Evolutionary conservation across 2,113 vertebrate species (phyloP), one percentile per base, ranked within the genome.

Genomic region (Scophthalmus maximus): DNA sequence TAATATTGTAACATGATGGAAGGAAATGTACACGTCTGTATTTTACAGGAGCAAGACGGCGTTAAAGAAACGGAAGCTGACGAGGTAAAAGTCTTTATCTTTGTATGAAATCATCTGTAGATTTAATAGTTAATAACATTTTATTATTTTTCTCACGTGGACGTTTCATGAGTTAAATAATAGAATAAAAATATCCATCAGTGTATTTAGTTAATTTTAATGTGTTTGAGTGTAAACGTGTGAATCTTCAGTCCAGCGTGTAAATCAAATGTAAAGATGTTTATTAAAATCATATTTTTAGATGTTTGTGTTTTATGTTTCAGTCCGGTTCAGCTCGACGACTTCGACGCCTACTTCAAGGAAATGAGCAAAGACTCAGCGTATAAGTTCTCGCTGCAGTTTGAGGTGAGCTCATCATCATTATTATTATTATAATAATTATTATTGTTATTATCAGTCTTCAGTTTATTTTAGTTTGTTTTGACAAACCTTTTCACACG

Each of bases 301-400:
- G 1, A 2, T 30, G 26, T 18, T 2, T 53, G 8, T 50, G n/a
- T 12, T 56, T 2, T 56, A 11, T 18, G 22, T 44, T 44, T 6
- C 92, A 98, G 97, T 89, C 96, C 94, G 0, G 95, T 99, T 25
- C 97, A 98, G 81, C 56, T 99, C 69, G 96, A 98, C 2, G 97
- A 99, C 88, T 98, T 99, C 66, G 98, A 98, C 1, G 85, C 94
- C 4, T 99, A 96, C 88, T 93, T 98, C 79, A 97, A 96, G 87
- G 98, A 99, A n/a, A 98, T 99, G 98, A 92, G 95, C 82, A 98
- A 96, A 93, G 98, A 99, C 89, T 98, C 98, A 0, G 98, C 96
- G 64, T 99, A 99, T 67, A 99, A 98, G 90, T 98, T 98, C 88
- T 99, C 97, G 25, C 95, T 99, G 84, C 97, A 99, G 67, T 99